These are phyloP conservation scores for Vulpes vulpes DNA, from an alignment of 2,113 vertebrate genomes.

Conservation along the genomic window DNA sequence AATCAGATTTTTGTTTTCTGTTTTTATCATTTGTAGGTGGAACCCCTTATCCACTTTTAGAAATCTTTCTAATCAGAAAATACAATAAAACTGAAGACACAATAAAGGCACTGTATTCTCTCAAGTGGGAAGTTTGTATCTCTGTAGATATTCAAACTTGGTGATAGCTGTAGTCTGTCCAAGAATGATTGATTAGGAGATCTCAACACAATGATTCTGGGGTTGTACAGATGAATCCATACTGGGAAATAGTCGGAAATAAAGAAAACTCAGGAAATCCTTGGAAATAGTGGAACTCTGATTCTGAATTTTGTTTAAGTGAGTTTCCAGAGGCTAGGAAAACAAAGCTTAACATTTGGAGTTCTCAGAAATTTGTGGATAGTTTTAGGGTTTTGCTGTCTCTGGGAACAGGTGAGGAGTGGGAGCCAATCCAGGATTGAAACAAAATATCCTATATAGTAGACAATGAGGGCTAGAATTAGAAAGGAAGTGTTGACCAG, in stretches of 20 bases:
- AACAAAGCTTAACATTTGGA: neutral
- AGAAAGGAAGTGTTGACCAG: neutral
- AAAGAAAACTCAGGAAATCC: neutral
- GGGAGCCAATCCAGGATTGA: neutral
- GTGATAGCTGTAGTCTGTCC: neutral
- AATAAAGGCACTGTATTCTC: neutral
- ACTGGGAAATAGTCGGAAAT: neutral
- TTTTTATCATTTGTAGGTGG: neutral
- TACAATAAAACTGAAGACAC: neutral
- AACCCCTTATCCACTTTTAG: neutral
- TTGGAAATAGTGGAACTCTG: too few species aligned
- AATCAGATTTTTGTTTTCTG: neutral
- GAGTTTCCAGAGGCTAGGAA: neutral
- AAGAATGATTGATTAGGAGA: constrained; percentile 3
- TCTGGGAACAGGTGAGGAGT: neutral
- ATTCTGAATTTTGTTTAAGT: neutral
- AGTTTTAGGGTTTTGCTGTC: neutral
- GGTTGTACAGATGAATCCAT: neutral
- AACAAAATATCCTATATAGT: neutral
- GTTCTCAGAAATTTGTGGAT: neutral
- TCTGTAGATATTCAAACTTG: neutral
- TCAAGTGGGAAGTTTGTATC: neutral
- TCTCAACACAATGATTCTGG: neutral
- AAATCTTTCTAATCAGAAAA: neutral
- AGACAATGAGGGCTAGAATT: neutral